A percentile compares a stretch with the other conserved stretches of the same genome.
These are phyloP conservation scores for Fragum sueziense DNA, from an alignment of 2,888 invertebrate species.

Conservation along the genomic window DNA sequence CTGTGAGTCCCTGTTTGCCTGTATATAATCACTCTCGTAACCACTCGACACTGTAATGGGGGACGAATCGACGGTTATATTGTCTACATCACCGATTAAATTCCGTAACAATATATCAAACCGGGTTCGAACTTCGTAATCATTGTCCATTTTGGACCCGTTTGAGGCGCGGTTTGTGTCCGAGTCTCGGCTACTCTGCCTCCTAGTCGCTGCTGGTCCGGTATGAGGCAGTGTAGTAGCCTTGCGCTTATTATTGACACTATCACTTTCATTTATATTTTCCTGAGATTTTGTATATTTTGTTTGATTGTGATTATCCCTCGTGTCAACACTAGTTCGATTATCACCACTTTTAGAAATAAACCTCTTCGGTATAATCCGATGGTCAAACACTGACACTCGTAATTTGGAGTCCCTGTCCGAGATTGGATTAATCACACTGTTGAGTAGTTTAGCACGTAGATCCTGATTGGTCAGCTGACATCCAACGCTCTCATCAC, in stretches of 20 bases:
- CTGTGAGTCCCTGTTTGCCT: slow-evolving; percentile 58
- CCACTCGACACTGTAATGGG: slow-evolving; percentile 70
- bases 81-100: slow-evolving; percentile 56
- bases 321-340: slow-evolving; percentile 24
- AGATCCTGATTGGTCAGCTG: slow-evolving; percentile 57
- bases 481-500: slow-evolving; percentile 53
- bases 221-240: slow-evolving; percentile 39
- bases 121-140: slow-evolving; percentile 46
- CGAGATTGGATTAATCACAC: slow-evolving; percentile 49
- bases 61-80: slow-evolving; percentile 59
- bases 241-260: slow-evolving; percentile 30
- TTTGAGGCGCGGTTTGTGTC: slow-evolving; percentile 25
- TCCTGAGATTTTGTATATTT: slow-evolving; percentile 8
- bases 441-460: slow-evolving; percentile 49
- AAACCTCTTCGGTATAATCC: slow-evolving; percentile 59
- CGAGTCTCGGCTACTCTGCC: slow-evolving; percentile 21
- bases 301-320: slow-evolving; percentile 25
- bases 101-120: slow-evolving; percentile 57
- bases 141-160: slow-evolving; percentile 33
- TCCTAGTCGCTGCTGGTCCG: slow-evolving; percentile 39
- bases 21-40: slow-evolving; percentile 70
- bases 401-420: slow-evolving; percentile 55
- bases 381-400: slow-evolving; percentile 61
- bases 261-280: slow-evolving; percentile 9
- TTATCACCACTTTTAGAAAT: slow-evolving; percentile 40